These are phyloP conservation scores for Bombus superbus DNA, from an alignment of 1,140 invertebrate species.

Conservation along the genomic window DNA sequence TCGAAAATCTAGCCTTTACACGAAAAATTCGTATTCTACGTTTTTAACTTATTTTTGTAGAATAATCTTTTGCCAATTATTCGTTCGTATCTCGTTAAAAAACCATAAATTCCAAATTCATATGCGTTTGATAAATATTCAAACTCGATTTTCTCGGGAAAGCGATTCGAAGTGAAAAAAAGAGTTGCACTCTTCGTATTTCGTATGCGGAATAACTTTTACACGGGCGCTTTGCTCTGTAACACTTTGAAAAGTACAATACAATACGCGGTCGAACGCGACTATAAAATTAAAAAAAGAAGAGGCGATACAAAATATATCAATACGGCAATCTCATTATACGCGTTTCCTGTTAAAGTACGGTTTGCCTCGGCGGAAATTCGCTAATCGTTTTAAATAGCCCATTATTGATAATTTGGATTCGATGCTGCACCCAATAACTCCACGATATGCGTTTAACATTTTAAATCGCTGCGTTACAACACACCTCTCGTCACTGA, in stretches of 20 bases:
- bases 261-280: too few relatives aligned
- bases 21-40: background rate
- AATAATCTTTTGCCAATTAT: background rate
- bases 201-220: too few relatives aligned
- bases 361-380: background rate
- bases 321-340: background rate
- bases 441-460: background rate
- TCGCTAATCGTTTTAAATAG: conserved; percentile 7
- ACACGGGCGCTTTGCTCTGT: too few relatives aligned
- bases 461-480: background rate
- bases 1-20: background rate
- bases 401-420: background rate
- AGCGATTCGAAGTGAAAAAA: too few relatives aligned
- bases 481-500: background rate
- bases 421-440: background rate
- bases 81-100: background rate
- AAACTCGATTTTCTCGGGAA: too few relatives aligned
- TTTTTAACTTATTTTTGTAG: background rate
- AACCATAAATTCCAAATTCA: background rate
- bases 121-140: too few relatives aligned
- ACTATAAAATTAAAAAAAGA: too few relatives aligned
- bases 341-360: background rate
- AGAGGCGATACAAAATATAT: too few relatives aligned
- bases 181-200: too few relatives aligned
- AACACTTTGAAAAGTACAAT: too few relatives aligned